Base-by-base conservation (phyloP, 2,888 invertebrate species). In the Idaea dimidiata region DNA sequence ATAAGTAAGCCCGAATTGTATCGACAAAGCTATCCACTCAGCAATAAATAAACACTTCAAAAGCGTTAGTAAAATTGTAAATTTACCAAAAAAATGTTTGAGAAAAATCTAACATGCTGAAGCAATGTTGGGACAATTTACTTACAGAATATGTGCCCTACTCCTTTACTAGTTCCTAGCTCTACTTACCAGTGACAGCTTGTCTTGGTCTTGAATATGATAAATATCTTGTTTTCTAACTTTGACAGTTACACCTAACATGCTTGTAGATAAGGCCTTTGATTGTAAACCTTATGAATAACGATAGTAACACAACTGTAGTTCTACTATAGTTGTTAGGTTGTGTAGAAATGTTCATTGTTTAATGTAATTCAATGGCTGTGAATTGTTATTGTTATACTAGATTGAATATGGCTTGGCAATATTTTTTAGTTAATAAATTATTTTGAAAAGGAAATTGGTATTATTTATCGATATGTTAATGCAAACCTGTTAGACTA, bases 381-480 rank as follows among this genome's bases (percentile, higher is more conserved):
- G 91, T 91, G 91, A 91, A 89, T 86, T 90, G 88, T 90, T 90
- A 89, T 84, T 88, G 87, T 88, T 89, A 84, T 82, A 82, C 79
- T 86, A 87, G 81, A 82, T 78, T 76, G 80, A 77, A 84, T 84
- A 83, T 83, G 82, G 87, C 90, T 89, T 89, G 82, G 86, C 88
- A 85, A 85, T 88, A 87, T 86, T 87, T 61, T 85, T 88, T 80
- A 80, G 84, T 86, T 82, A 83, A 83, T 89, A 89, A 88, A 90
- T 72, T 65, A 76, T 72, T 77, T 70, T 66, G 67, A 69, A 78
- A 77, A 43, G 6, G 2, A 43, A 2, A 8, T 43, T 43, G 2
- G 43, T 10, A 43, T 67, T 32, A 32, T 43, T 58, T 59, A 53
- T 17, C 24, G 5, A 24, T 24, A 3, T 24, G 24, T 24, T 24